Percentiles rank a stretch among this genome's conserved stretches.
Evolutionary conservation across 1,140 invertebrate genomes (phyloP).

Genomic region (Portunus trituberculatus): DNA sequence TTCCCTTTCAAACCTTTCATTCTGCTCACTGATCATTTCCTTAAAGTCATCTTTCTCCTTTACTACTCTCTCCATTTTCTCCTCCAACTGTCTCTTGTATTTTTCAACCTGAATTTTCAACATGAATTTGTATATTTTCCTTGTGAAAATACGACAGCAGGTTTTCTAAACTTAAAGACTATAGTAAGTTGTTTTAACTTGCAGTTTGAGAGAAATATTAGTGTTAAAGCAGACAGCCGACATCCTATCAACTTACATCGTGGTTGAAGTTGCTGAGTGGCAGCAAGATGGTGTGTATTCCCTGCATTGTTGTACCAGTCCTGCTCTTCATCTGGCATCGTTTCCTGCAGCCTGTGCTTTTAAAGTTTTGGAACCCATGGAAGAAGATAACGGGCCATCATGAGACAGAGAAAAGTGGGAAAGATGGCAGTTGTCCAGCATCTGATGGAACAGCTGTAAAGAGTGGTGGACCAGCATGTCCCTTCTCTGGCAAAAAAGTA

Average conservation of each 20-base stretch:
- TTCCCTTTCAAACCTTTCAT: too few relatives aligned
- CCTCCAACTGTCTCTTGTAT: too few relatives aligned
- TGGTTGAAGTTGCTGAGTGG: not conserved
- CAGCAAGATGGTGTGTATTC: constrained; percentile 87
- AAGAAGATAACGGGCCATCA: constrained; percentile 80
- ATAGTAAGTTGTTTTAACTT: not conserved
- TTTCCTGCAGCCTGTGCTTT: constrained; percentile 87
- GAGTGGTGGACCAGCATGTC: constrained; percentile 55
- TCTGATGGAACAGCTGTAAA: constrained; percentile 61
- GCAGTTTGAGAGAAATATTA: not conserved
- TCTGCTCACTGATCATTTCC: too few relatives aligned
- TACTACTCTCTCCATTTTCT: too few relatives aligned
- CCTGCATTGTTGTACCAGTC: constrained; percentile 88
- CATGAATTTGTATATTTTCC: too few relatives aligned
- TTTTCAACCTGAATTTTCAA: too few relatives aligned
- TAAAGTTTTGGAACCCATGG: constrained; percentile 90
- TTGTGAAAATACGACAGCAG: too few relatives aligned
- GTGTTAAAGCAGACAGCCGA: not conserved
- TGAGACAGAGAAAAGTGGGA: constrained; percentile 51
- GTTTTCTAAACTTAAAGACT: not conserved
- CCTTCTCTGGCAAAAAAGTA: constrained; percentile 56
- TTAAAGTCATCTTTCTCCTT: too few relatives aligned
- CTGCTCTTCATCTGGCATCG: constrained; percentile 88
- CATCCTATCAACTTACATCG: not conserved
- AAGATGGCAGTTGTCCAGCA: constrained; percentile 49